These are phyloP conservation scores for Onychomys leucogaster DNA, from an alignment of 2,797 vertebrate species.

Conservation along the genomic window DNA sequence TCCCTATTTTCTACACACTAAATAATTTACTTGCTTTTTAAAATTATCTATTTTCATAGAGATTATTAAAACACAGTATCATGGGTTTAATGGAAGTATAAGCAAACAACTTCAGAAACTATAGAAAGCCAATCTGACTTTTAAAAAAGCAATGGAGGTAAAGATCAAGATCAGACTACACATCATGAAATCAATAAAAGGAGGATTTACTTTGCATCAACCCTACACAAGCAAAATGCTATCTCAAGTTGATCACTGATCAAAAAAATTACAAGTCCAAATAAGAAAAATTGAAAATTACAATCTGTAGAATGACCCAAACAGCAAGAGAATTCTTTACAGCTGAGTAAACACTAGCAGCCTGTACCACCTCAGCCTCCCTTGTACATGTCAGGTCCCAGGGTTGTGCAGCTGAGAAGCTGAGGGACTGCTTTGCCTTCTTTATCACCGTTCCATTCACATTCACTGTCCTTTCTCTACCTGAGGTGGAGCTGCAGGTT, in stretches of 20 bases:
- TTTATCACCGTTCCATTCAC: slow-evolving; percentile 67
- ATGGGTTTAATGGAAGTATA: slow-evolving; percentile 67
- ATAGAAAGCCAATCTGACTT: slow-evolving; percentile 60
- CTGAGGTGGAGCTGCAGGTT: slow-evolving; percentile 91
- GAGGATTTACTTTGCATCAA: slow-evolving; percentile 66
- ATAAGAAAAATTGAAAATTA: slow-evolving; percentile 63
- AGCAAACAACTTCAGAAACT: slow-evolving; percentile 67
- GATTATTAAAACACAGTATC: slow-evolving; percentile 78
- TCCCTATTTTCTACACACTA: slow-evolving; percentile 58
- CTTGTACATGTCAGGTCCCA: slow-evolving; percentile 59
- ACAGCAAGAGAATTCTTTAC: slow-evolving; percentile 71
- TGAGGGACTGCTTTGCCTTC: slow-evolving; percentile 75
- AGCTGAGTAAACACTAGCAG: slow-evolving; percentile 57
- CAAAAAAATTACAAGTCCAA: slow-evolving; percentile 72
- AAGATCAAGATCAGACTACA: slow-evolving; percentile 71
- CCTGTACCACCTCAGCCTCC: slow-evolving; percentile 59
- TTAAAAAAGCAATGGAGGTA: slow-evolving; percentile 45
- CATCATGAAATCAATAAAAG: slow-evolving; percentile 64
- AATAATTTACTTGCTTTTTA: slow-evolving; percentile 68
- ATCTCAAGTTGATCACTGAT: slow-evolving; percentile 58
- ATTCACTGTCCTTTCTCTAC: slow-evolving; percentile 88
- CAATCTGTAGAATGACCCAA: slow-evolving; percentile 70
- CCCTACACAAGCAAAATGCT: slow-evolving; percentile 64
- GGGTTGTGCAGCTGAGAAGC: slow-evolving; percentile 61
- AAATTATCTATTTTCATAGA: slow-evolving; percentile 79